phyloP scores from a whole-genome alignment of 2,888 invertebrate species.

The Ashinkailepas kermadecensis region DNA sequence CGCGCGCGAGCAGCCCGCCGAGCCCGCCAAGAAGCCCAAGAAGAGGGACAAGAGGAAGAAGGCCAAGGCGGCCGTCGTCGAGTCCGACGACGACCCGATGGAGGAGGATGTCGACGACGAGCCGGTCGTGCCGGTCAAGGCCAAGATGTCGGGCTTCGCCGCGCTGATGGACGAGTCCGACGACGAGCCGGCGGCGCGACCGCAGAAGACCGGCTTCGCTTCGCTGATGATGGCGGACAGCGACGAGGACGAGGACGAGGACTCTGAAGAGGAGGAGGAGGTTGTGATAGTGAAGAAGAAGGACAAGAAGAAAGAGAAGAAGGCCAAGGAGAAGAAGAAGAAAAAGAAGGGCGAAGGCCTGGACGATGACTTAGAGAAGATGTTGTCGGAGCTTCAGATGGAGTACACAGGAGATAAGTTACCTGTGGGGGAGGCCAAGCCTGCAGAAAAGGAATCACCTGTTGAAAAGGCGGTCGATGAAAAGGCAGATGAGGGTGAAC shows the following conservation, averaged over 20 bases:
- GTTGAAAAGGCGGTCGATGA: constrained; percentile 26
- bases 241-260: not conserved
- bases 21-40: constrained; percentile 25
- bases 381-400: constrained; percentile 70
- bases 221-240: constrained; percentile 1
- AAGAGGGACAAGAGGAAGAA: constrained; percentile 25
- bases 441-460: not conserved
- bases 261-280: constrained; percentile 24
- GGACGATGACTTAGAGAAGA: constrained; percentile 71
- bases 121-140: constrained; percentile 3
- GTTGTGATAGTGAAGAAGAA: constrained; percentile 31
- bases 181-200: constrained; percentile 36
- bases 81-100: not conserved
- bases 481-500: constrained; percentile 39
- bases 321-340: constrained; percentile 47
- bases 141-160: constrained; percentile 23
- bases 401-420: constrained; percentile 62
- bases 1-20: constrained; percentile 22
- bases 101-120: constrained; percentile 25
- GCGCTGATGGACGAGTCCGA: constrained; percentile 34
- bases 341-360: constrained; percentile 56
- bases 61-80: constrained; percentile 23
- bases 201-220: constrained; percentile 37
- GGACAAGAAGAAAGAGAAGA: constrained; percentile 33
- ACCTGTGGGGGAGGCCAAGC: not conserved